These are phyloP conservation scores for Eremobia ochroleuca DNA, from an alignment of 2,888 invertebrate genomes.

Conservation along the genomic window DNA sequence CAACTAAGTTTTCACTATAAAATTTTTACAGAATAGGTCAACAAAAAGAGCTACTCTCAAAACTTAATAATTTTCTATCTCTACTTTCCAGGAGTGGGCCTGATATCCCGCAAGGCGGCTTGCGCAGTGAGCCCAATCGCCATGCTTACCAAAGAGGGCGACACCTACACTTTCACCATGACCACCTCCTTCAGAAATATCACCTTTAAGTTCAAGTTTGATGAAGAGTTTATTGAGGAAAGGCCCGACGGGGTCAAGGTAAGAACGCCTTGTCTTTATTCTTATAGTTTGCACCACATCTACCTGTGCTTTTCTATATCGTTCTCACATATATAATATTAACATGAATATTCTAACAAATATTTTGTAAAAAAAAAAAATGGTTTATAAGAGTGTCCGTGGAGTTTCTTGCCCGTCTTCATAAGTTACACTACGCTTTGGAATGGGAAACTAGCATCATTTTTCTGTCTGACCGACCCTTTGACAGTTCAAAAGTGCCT, in stretches of 20 bases:
- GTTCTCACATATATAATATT: too few species aligned
- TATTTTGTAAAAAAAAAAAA: too few species aligned
- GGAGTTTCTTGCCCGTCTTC: too few species aligned
- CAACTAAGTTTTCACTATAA: not conserved
- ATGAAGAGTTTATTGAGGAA: slow-evolving; percentile 81
- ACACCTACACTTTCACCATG: slow-evolving; percentile 78
- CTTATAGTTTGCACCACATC: not conserved
- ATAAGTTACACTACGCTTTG: too few species aligned
- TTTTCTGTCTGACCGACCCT: too few species aligned
- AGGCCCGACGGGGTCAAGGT: slow-evolving; percentile 83
- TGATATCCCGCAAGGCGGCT: slow-evolving; percentile 80
- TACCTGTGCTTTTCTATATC: too few species aligned
- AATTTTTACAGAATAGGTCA: not conserved
- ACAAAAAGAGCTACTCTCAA: not conserved
- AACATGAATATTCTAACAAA: too few species aligned
- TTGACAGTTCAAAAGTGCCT: too few species aligned
- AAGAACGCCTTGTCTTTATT: not conserved
- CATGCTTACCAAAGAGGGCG: slow-evolving; percentile 72
- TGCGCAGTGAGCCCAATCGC: slow-evolving; percentile 75
- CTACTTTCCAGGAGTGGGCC: slow-evolving; percentile 78
- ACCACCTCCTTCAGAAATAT: slow-evolving; percentile 75
- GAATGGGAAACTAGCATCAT: too few species aligned
- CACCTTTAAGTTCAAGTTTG: slow-evolving; percentile 73
- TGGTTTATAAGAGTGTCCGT: too few species aligned
- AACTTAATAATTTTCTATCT: not conserved